phyloP scores from a whole-genome alignment of 1,140 invertebrate species.

The Atta cephalotes region DNA sequence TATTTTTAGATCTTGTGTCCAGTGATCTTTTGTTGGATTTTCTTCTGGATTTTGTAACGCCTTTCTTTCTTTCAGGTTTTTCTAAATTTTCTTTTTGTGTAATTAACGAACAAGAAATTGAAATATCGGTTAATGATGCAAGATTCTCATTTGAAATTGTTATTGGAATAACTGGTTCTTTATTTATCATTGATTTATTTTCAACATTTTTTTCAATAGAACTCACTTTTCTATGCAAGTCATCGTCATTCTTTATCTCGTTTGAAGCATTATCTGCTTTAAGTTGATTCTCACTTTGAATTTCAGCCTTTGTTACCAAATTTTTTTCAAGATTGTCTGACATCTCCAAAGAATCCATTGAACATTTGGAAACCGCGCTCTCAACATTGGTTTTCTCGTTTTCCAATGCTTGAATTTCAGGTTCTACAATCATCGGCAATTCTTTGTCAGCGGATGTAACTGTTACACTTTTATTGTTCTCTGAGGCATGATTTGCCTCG shows the following conservation, averaged over 20 bases:
- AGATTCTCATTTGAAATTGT: not conserved
- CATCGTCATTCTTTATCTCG: not conserved
- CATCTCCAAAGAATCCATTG: not conserved
- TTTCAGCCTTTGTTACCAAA: not conserved
- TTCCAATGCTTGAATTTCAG: constrained; percentile 7
- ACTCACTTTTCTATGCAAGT: not conserved
- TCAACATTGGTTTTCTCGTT: not conserved
- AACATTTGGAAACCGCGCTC: not conserved
- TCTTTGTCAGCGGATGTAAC: not conserved
- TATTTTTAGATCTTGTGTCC: constrained; percentile 70
- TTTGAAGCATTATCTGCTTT: not conserved
- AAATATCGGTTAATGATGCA: not conserved
- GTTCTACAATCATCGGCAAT: not conserved
- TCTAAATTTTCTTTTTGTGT: constrained; percentile 6
- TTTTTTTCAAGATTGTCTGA: constrained; percentile 6
- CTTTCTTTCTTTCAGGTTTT: not conserved
- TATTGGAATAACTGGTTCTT: not conserved
- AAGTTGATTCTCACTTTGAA: constrained; percentile 25
- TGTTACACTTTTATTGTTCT: not conserved
- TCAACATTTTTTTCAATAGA: not conserved
- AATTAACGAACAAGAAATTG: not conserved
- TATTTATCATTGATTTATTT: constrained; percentile 10
- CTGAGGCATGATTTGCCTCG: not conserved
- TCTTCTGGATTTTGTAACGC: constrained; percentile 27
- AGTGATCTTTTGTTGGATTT: constrained; percentile 77